Conservation (phyloP, 2,888 invertebrate genomes). For the Cheilosia impressa region DNA sequence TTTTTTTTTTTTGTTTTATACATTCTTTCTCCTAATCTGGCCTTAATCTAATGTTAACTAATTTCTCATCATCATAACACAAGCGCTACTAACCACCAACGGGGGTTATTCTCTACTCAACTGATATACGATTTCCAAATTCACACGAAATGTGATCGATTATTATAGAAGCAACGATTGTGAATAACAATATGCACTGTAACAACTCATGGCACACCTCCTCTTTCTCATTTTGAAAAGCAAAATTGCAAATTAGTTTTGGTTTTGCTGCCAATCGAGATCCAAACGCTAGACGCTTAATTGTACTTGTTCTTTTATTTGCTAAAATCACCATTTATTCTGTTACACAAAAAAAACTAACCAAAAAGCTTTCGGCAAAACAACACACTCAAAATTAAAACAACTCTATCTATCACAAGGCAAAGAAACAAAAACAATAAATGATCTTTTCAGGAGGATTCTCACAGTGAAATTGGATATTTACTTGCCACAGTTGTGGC, state of each 20-base stretch:
- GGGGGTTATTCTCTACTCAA: too few species aligned
- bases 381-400: slow-evolving; percentile 34
- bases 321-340: slow-evolving; percentile 29
- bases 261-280: slow-evolving; percentile 1
- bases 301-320: slow-evolving; percentile 47
- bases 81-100: too few species aligned
- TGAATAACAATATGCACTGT: slow-evolving; percentile 20
- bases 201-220: slow-evolving; percentile 7
- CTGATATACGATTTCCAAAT: background rate
- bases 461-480: slow-evolving; percentile 87
- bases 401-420: slow-evolving; percentile 50
- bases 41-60: slow-evolving; percentile 11
- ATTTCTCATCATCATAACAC: slow-evolving; percentile 16
- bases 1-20: background rate
- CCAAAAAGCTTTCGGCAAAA: slow-evolving; percentile 44
- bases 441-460: slow-evolving; percentile 87
- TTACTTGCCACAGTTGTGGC: slow-evolving; percentile 87
- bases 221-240: background rate
- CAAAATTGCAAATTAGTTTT: slow-evolving; percentile 2
- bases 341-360: slow-evolving; percentile 27
- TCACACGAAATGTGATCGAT: background rate
- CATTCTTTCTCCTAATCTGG: too few species aligned
- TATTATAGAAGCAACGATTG: background rate
- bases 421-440: slow-evolving; percentile 47
- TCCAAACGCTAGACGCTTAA: slow-evolving; percentile 13